Evolutionary conservation across 2,888 invertebrate genomes (phyloP).

Genomic region (Tinea pellionella): DNA sequence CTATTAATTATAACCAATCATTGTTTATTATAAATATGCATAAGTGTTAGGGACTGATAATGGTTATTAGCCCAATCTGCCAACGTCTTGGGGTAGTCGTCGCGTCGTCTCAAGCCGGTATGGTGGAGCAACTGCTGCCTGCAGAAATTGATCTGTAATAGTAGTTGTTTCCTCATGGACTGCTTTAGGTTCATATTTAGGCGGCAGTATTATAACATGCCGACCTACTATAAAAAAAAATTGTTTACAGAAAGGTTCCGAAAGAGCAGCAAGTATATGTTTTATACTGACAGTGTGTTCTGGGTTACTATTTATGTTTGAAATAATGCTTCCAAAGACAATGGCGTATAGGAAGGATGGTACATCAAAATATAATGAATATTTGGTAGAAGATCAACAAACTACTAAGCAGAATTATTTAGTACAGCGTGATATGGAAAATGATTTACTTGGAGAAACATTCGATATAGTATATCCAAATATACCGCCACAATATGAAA

Average conservation of each 20-base stretch:
- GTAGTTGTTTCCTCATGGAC: no score
- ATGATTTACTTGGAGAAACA: conserved; percentile 28
- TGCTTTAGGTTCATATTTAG: no score
- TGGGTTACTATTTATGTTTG: conserved; percentile 21
- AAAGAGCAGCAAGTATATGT: background rate
- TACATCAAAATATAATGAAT: conserved; percentile 34
- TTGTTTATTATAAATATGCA: no score
- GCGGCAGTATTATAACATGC: no score
- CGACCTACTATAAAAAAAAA: no score
- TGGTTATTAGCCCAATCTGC: no score
- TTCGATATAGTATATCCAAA: conserved; percentile 31
- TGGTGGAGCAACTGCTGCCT: no score
- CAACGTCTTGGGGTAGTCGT: no score
- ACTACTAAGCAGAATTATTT: conserved; percentile 38
- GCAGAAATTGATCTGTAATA: no score
- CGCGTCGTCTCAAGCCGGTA: no score
- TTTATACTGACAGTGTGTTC: background rate
- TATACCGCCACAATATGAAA: conserved; percentile 29
- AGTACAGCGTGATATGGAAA: conserved; percentile 30
- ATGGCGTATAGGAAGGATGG: conserved; percentile 30
- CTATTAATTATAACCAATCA: no score
- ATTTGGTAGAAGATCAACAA: conserved; percentile 36
- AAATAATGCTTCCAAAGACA: conserved; percentile 34
- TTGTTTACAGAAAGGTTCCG: background rate
- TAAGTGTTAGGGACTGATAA: no score